phyloP scores from a whole-genome alignment of 2,113 vertebrate species.

The Oreocharis arfaki region DNA sequence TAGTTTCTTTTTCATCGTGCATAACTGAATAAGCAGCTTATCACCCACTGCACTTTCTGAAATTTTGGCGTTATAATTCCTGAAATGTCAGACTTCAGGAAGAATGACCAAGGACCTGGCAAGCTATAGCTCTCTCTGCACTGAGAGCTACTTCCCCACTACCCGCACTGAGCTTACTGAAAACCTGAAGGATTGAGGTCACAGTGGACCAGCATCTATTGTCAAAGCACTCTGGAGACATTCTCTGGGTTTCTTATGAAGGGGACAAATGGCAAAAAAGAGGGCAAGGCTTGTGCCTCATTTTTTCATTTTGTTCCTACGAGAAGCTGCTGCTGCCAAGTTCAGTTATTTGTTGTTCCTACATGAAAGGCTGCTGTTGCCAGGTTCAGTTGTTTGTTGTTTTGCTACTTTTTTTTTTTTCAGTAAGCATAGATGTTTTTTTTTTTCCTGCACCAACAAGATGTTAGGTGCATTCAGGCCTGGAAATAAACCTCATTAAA shows the following conservation, averaged over 20 bases:
- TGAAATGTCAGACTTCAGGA: neutral
- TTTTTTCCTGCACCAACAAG: neutral
- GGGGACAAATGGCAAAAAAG: neutral
- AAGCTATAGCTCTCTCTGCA: neutral
- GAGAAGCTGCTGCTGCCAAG: neutral
- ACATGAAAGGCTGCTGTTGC: neutral
- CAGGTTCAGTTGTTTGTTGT: neutral
- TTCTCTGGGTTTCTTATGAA: neutral
- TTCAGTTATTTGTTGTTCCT: neutral
- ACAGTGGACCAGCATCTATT: neutral
- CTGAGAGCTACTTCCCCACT: neutral
- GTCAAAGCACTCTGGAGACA: neutral
- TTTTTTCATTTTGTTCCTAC: neutral
- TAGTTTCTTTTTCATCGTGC: neutral
- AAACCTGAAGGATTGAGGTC: neutral
- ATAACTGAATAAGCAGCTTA: neutral
- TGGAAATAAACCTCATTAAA: neutral
- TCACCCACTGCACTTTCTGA: neutral
- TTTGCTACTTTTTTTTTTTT: neutral
- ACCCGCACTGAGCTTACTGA: neutral
- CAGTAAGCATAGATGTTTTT: neutral
- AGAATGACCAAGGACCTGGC: neutral
- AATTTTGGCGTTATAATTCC: neutral
- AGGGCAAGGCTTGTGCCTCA: neutral
- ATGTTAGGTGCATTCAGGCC: neutral